Evolutionary conservation across 1,140 invertebrate genomes (phyloP).

Genomic region (Ridgeia piscesae): DNA sequence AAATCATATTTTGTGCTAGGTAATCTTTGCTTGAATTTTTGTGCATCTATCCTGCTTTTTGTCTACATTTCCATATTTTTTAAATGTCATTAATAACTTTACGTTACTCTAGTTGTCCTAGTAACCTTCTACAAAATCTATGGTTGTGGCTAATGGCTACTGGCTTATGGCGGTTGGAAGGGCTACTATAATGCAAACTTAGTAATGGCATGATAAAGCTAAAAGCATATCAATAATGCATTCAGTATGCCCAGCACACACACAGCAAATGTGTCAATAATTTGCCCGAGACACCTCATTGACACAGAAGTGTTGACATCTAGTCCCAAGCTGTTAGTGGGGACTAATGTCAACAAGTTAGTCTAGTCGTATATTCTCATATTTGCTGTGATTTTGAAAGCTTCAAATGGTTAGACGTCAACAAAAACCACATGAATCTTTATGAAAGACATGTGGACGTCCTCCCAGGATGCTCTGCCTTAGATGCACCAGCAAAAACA

Average conservation of each 20-base stretch:
- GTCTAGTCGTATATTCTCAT: not conserved
- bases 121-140: too few species aligned
- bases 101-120: too few species aligned
- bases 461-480: not conserved
- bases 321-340: not conserved
- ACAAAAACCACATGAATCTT: not conserved
- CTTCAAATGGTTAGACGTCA: not conserved
- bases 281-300: not conserved
- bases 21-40: too few species aligned
- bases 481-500: not conserved
- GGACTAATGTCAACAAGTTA: not conserved
- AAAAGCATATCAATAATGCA: slow-evolving; percentile 1
- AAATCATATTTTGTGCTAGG: too few species aligned
- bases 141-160: not conserved
- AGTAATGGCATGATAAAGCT: not conserved
- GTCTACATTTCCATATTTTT: too few species aligned
- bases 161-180: not conserved
- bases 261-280: not conserved
- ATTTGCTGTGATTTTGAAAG: not conserved
- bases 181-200: not conserved
- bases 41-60: too few species aligned
- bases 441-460: not conserved
- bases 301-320: not conserved
- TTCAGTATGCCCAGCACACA: not conserved
- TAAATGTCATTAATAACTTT: too few species aligned